Conservation (phyloP, 2,888 invertebrate species). For the Melanostoma scalare region DNA sequence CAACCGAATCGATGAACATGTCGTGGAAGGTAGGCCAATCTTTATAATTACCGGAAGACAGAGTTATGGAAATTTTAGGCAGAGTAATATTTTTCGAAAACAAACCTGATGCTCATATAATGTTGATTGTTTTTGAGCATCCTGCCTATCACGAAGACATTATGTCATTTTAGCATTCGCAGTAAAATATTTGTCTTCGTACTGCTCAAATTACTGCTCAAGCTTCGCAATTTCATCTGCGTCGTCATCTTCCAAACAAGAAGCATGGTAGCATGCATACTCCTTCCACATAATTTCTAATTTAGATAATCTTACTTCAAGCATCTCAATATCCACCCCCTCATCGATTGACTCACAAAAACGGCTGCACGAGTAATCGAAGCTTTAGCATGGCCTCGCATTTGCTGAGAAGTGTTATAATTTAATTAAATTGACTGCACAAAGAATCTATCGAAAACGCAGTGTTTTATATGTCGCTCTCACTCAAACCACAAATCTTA, state of each 20-base stretch:
- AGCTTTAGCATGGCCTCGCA: no score
- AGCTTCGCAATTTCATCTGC: background rate
- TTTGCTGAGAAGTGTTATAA: no score
- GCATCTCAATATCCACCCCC: no score
- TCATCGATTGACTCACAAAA: no score
- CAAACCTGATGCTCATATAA: background rate
- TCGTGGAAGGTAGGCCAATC: conserved; percentile 3
- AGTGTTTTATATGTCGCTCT: no score
- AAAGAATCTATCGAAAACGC: no score
- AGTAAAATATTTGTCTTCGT: background rate
- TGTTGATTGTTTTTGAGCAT: conserved; percentile 1
- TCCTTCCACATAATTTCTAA: background rate
- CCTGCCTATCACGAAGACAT: background rate
- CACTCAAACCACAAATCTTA: no score
- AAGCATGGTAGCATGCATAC: background rate
- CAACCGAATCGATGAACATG: conserved; percentile 5
- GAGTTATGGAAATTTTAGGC: conserved; percentile 9
- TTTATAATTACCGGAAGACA: conserved; percentile 8
- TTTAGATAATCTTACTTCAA: no score
- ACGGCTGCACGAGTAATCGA: no score
- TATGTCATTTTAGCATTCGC: background rate
- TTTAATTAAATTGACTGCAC: no score
- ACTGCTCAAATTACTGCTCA: background rate
- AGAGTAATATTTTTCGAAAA: background rate
- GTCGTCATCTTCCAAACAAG: background rate